Evolutionary conservation across 2,888 invertebrate species (phyloP).

Genomic region (Aspidiotus rigidus): DNA sequence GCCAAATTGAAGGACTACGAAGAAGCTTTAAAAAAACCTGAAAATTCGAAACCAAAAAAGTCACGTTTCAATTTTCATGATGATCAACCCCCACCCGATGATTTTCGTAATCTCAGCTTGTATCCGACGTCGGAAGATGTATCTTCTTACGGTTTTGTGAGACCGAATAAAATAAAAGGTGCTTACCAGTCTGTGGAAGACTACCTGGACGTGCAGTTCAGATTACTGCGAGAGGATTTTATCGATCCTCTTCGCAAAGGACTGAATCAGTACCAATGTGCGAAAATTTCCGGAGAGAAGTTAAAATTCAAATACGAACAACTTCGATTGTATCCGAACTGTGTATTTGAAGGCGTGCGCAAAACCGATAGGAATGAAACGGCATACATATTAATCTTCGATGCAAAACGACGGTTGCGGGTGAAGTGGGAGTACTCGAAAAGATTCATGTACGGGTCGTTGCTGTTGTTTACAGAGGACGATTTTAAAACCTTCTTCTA

Average conservation of each 20-base stretch:
- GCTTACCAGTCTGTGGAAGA: constrained; percentile 56
- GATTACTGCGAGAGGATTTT: constrained; percentile 70
- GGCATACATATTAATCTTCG: constrained; percentile 36
- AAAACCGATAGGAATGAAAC: constrained; percentile 36
- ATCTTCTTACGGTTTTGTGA: constrained; percentile 45
- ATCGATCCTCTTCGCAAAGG: constrained; percentile 62
- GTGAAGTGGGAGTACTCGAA: constrained; percentile 48
- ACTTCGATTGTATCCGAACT: constrained; percentile 57
- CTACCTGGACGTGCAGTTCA: constrained; percentile 71
- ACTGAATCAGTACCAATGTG: constrained; percentile 37
- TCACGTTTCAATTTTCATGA: constrained; percentile 43
- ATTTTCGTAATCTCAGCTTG: constrained; percentile 49
- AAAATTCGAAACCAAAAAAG: constrained; percentile 28
- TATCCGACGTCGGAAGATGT: constrained; percentile 48
- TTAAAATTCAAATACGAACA: constrained; percentile 47
- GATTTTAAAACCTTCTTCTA: constrained; percentile 59
- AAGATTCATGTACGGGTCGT: constrained; percentile 59
- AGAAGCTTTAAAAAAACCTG: constrained; percentile 32
- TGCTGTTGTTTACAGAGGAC: constrained; percentile 63
- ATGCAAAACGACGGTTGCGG: constrained; percentile 35
- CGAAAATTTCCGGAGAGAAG: neutral
- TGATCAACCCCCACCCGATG: constrained; percentile 44
- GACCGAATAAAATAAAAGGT: constrained; percentile 55
- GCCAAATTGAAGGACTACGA: constrained; percentile 16
- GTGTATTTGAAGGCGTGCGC: constrained; percentile 15